Evolutionary conservation across 2,888 invertebrate species (phyloP).

Genomic region (Teleiodes luculella): DNA sequence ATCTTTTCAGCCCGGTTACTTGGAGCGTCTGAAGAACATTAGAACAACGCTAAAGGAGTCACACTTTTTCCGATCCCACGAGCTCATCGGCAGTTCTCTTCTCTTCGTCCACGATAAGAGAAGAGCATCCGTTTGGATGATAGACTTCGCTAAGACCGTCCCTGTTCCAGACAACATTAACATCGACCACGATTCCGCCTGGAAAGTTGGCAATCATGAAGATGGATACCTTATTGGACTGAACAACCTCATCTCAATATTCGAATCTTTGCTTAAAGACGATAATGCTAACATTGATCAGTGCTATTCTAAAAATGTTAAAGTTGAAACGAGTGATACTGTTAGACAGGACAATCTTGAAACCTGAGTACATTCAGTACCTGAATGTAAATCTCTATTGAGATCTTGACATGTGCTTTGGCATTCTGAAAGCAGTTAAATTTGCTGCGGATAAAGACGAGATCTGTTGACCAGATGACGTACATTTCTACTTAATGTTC

Average conservation of each 20-base stretch:
- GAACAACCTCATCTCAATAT: constrained; percentile 92
- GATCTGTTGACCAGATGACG: constrained; percentile 16
- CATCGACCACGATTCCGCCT: constrained; percentile 89
- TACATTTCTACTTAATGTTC: constrained; percentile 24
- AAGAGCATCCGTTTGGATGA: constrained; percentile 96
- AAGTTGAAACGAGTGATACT: constrained; percentile 52
- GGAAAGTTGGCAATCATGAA: constrained; percentile 97
- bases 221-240: constrained; percentile 96
- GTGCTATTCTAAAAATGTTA: constrained; percentile 38
- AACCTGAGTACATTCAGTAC: constrained; percentile 51
- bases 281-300: constrained; percentile 64
- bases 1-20: constrained; percentile 85
- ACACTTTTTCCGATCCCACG: constrained; percentile 93
- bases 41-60: constrained; percentile 90
- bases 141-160: constrained; percentile 98
- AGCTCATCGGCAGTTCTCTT: constrained; percentile 96
- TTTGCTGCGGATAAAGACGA: constrained; percentile 5
- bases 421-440: constrained; percentile 22
- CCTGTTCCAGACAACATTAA: constrained; percentile 85
- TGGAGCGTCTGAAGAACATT: constrained; percentile 91
- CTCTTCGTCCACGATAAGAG: constrained; percentile 95
- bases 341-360: constrained; percentile 62
- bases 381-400: constrained; percentile 32
- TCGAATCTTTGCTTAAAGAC: constrained; percentile 80
- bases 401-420: constrained; percentile 38